Evolutionary conservation across 2,888 invertebrate species (phyloP), one percentile per base, ranked within the genome.

Genomic region (Lycophotia porphyrea): DNA sequence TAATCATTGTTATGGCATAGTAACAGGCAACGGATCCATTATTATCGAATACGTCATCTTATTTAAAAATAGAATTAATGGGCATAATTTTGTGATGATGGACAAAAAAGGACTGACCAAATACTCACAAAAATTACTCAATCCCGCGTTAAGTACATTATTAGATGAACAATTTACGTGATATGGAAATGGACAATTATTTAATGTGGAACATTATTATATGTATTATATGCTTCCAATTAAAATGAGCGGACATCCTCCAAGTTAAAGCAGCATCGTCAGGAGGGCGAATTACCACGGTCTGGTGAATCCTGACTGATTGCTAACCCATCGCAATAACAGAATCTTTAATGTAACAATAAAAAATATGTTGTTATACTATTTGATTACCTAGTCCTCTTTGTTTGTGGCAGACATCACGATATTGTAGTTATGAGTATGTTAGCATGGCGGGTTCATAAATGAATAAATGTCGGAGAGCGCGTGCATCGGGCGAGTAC

Each of bases 161-260:
- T 76, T 42, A 42, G 27, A 65, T 70, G 34, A 18, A 55, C 76
- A 52, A 72, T 66, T 63, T 52, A 58, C 66, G 21, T 74, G 39
- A 27, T 55, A 74, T 69, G 86, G 86, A 84, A 78, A 84, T 67
- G 61, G 70, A 65, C 63, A 79, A 84, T 84, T 86, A 84, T 82
- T 67, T 65, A 44, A 68, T 47, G 39, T 63, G 60, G 71, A 77
- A 74, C 80, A 80, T 69, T 81, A 71, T 84, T 61, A 76, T 67
- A 67, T 52, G 47, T 81, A 71, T 84, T 61, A 76, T 67, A 67
- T 52, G 47, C 75, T 60, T 72, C 72, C 55, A 80, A 78, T 82
- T 84, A 80, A 84, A 84, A 82, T 73, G 79, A 88, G 74, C 87
- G 88, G 87, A 87, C 72, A 88, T 88, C 87, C 87, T 84, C 71